Conservation (phyloP, 2,113 vertebrate genomes). For the Lethenteron reissneri region DNA sequence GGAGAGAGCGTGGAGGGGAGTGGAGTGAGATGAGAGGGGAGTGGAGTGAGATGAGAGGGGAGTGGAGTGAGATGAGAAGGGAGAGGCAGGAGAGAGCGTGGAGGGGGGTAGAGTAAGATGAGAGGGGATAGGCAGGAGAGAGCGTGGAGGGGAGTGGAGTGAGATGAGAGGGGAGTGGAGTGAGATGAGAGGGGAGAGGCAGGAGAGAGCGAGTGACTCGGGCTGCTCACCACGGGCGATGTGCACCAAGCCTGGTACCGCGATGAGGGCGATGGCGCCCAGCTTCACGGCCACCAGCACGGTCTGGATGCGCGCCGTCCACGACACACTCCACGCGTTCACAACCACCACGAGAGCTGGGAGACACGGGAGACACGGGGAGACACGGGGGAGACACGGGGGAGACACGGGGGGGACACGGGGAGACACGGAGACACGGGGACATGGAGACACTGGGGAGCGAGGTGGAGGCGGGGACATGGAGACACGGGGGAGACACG, state of each 20-base stretch:
- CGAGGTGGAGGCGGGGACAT: no score
- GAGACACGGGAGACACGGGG: conserved; percentile 3
- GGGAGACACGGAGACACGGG: no score
- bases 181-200: no score
- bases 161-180: conserved; percentile 20
- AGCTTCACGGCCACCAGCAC: conserved; percentile 37
- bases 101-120: neutral
- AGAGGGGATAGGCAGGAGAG: conserved; percentile 10
- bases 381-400: neutral
- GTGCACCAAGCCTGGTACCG: conserved; percentile 42
- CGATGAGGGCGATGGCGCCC: conserved; percentile 41
- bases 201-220: no score
- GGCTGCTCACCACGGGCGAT: conserved; percentile 30
- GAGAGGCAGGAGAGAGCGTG: neutral
- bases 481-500: no score
- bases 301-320: conserved; percentile 37
- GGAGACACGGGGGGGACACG: neutral
- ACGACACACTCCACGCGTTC: conserved; percentile 54
- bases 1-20: neutral
- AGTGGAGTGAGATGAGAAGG: neutral
- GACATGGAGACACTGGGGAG: no score
- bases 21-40: neutral
- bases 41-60: neutral
- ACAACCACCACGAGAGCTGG: conserved; percentile 37
- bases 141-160: conserved; percentile 20